phyloP scores from a whole-genome alignment of 2,113 vertebrate genomes.

The Alligator sinensis region DNA sequence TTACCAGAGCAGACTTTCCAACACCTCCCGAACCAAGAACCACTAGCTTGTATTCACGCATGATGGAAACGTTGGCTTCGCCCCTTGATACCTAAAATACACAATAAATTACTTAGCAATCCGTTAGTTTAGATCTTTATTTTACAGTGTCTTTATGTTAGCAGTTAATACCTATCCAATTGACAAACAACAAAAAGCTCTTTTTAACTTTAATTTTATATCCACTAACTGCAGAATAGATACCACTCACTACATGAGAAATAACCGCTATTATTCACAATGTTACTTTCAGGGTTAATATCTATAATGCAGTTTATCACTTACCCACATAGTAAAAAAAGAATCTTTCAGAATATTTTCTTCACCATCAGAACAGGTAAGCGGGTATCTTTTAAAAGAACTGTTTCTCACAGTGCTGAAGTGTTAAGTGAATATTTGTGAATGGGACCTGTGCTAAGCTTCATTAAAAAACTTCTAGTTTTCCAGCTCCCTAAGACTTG shows the following conservation, averaged over 20 bases:
- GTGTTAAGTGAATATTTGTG: not conserved
- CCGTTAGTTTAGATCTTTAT: not conserved
- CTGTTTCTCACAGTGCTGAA: not conserved
- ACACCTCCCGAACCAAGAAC: constrained; percentile 93
- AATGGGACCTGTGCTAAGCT: not conserved
- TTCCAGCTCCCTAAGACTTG: not conserved
- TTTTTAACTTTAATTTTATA: not conserved
- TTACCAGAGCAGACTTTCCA: constrained; percentile 93
- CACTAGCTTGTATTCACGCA: constrained; percentile 94
- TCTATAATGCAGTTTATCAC: not conserved
- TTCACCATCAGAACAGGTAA: not conserved
- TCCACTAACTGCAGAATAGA: not conserved
- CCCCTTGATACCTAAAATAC: constrained; percentile 72
- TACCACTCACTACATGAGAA: not conserved
- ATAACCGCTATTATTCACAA: not conserved
- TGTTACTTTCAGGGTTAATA: not conserved
- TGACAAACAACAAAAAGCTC: not conserved
- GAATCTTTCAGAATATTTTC: not conserved
- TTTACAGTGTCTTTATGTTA: not conserved
- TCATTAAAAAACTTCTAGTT: not conserved
- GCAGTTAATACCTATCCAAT: not conserved
- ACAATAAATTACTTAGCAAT: not conserved
- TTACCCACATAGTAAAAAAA: not conserved
- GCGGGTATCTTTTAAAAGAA: not conserved
- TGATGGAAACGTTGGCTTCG: constrained; percentile 80